Percentiles rank a stretch among this genome's conserved stretches.
These are phyloP conservation scores for Acheta domesticus DNA, from an alignment of 2,888 invertebrate species.

Conservation along the genomic window DNA sequence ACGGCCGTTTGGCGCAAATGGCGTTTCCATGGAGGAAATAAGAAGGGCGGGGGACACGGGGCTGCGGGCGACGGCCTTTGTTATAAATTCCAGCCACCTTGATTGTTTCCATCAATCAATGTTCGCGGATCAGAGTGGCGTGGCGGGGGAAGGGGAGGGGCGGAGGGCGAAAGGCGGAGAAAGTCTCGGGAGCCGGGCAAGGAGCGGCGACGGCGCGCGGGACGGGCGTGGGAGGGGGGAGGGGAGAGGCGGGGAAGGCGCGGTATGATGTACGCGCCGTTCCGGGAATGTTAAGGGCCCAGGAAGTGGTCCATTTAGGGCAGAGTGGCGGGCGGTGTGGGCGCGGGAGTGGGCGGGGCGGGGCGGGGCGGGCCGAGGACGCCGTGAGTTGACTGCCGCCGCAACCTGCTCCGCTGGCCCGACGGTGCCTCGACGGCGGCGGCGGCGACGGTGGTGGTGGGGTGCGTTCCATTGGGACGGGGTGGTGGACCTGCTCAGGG, in stretches of 20 bases:
- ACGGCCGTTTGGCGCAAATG: no score
- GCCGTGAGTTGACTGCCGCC: no score
- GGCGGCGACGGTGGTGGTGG: no score
- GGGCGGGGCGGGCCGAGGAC: no score
- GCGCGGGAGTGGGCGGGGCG: no score
- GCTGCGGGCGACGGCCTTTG: no score
- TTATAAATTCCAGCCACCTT: not conserved
- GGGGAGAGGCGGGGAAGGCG: not conserved
- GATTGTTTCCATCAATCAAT: not conserved
- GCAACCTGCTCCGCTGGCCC: no score
- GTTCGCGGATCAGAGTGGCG: not conserved
- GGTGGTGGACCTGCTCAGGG: no score
- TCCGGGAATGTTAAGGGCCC: not conserved
- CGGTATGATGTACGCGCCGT: conserved; percentile 18
- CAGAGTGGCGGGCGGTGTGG: not conserved
- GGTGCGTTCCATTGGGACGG: no score
- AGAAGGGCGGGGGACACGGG: no score
- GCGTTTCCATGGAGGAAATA: no score
- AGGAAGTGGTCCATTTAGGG: conserved; percentile 1
- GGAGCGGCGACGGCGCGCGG: not conserved
- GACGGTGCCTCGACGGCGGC: no score
- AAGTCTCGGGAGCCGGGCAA: not conserved
- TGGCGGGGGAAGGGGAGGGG: not conserved
- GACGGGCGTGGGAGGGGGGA: not conserved
- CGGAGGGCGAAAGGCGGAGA: not conserved